Base-by-base conservation (phyloP, 1,140 invertebrate genomes). In the Danaus melanippus region DNA sequence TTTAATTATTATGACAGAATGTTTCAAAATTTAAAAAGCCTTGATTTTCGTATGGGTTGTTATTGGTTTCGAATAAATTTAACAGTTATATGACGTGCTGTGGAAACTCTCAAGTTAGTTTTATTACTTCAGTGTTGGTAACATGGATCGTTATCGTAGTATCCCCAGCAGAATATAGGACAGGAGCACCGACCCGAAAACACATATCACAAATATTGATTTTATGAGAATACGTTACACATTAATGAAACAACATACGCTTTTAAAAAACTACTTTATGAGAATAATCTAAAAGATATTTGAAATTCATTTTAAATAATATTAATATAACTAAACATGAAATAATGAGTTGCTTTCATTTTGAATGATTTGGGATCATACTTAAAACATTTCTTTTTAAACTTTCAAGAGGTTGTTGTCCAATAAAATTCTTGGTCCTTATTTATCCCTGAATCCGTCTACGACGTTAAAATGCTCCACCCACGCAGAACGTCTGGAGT, bases 401-500 rank as follows among this genome's bases (percentile, higher is more conserved):
- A 32, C 6, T 32, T 32, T 32, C 21, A 32, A 32, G 6, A 32
- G 21, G 6, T 32, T 32, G 21, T 32, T 32, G 21, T 4, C 21
- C 21, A 32, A 32, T 32, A 32, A 32, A 32, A 32, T 32, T 32
- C 21, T 32, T 32, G 2, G 42, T 11, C 50, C 46, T 56, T 71
- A 76, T 74, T 75, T 69, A 75, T 63, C 51, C 50, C 68, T 66
- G 58, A 58, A 50, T n/a, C 50, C 56, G 66, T 74, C 71, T 79
- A 67, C 67, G 66, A 62, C 56, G 46, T 48, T 46, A 62, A 72
- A 71, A 74, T 70, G 64, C 58, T 75, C 65, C 66, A 56, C 78
- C 80, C 69, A 81, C 80, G 67, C 69, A 62, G n/a, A 60, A 44
- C 46, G 74, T 84, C 78, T 81, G 67, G 80, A 73, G 72, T 79